These are phyloP conservation scores for Pseudomyrmex flavicornis DNA, from an alignment of 1,140 invertebrate species.

Conservation along the genomic window DNA sequence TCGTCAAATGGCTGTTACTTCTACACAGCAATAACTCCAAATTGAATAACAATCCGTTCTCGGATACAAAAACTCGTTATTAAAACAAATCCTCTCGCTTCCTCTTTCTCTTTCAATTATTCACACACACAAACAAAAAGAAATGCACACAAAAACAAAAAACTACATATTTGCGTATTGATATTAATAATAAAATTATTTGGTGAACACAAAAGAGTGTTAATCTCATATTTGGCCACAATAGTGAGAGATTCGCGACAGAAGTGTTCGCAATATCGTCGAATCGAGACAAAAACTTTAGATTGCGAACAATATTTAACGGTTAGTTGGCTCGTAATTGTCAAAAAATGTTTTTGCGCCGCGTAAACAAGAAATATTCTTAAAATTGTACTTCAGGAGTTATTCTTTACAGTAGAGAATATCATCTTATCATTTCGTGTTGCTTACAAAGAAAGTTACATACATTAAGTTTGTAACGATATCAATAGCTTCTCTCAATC, in stretches of 20 bases:
- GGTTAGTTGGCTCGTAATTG: constrained; percentile 14
- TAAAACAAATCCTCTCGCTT: not conserved
- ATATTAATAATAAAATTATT: not conserved
- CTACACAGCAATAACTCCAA: no score
- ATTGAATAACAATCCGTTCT: no score
- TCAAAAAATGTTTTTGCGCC: not conserved
- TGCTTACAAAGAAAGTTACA: constrained; percentile 25
- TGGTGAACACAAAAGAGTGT: not conserved
- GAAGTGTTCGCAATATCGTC: not conserved
- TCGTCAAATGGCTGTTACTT: not conserved
- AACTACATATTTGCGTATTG: not conserved
- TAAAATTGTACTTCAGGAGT: constrained; percentile 62
- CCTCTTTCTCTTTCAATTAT: no score
- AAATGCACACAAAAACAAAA: not conserved
- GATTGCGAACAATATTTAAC: constrained; percentile 9
- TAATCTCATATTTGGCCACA: constrained; percentile 56
- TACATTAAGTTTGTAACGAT: constrained; percentile 24
- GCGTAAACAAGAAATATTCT: constrained; percentile 15
- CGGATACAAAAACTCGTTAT: not conserved
- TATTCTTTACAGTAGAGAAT: constrained; percentile 47
- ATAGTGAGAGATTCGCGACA: constrained; percentile 20
- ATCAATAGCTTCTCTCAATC: not conserved
- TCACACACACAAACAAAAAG: no score
- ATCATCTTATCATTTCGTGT: constrained; percentile 26
- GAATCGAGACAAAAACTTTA: constrained; percentile 7